Base-by-base conservation (phyloP, 2,888 invertebrate species). In the Drosophila dives region DNA sequence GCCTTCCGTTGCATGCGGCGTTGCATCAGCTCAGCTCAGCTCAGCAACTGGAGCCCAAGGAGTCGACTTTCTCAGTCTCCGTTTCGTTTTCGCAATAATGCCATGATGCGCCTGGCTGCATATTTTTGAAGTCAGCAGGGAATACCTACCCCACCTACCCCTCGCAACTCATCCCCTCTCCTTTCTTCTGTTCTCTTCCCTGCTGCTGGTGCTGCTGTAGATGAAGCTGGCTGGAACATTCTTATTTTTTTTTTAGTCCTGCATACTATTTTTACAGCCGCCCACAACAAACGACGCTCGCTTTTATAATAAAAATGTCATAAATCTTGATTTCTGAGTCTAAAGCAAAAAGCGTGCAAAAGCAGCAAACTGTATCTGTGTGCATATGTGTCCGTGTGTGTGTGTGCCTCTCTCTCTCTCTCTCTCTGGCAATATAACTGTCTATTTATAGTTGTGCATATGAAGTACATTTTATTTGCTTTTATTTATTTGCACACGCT, bases 251-350 rank as follows among this genome's bases (percentile, higher is more conserved):
- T 45, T 45, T 45, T 23, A 45, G 64, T 71, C 17, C 75, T 75
- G 56, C 71, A 62, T 68, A 67, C 70, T 79, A 79, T 75, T 72
- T 69, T 63, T 72, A 65, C 79, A 64, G 59, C 55, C 81, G 73
- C 76, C 77, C 72, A 80, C 81, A 78, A 78, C 74, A 72, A 78
- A 75, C 76, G 72, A 64, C 78, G 78, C 81, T 83, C 80, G 83
- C 80, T 84, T 89, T 82, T 87, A 77, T 74, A 90, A 90, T 90
- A 90, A 90, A 90, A 90, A 83, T 83, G 85, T 84, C 86, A 90
- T 90, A 90, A 90, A 90, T 90, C 90, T 88, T 88, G 80, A 90
- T 90, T 84, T 82, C 82, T 84, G 80, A 70, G 76, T 80, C 88
- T 83, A 83, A 83, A 86, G 78, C 84, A 75, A 85, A 82, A 81